Conservation (phyloP, 2,888 invertebrate genomes). For the Netelia fuscicornis region DNA sequence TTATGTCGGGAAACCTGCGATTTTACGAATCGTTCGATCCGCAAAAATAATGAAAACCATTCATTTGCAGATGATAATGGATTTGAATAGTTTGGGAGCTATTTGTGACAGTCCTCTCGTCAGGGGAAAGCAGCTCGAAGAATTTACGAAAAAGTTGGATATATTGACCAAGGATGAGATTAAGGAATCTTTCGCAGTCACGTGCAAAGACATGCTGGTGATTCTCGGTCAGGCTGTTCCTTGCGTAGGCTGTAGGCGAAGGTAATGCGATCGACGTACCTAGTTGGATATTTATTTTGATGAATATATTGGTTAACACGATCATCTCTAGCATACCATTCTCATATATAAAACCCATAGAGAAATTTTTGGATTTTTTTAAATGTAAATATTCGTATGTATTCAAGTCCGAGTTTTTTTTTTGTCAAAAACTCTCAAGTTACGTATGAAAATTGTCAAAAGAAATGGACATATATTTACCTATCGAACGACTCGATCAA, state of each 20-base stretch:
- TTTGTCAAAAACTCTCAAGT: too few species aligned
- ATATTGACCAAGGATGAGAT: conserved; percentile 92
- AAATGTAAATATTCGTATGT: too few species aligned
- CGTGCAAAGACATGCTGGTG: conserved; percentile 92
- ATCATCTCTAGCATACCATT: conserved; percentile 1
- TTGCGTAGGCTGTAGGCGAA: conserved; percentile 97
- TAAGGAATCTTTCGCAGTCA: conserved; percentile 92
- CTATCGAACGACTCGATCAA: conserved; percentile 15
- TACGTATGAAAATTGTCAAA: too few species aligned
- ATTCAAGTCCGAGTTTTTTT: too few species aligned
- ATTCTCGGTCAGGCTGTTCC: conserved; percentile 96
- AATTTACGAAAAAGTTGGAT: conserved; percentile 93
- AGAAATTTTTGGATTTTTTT: neutral
- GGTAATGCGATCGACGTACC: conserved; percentile 85
- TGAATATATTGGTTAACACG: too few species aligned
- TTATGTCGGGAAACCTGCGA: too few species aligned
- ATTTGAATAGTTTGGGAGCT: conserved; percentile 93
- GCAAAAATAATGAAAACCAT: neutral
- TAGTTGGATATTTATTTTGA: neutral
- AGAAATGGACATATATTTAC: neutral
- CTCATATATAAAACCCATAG: neutral
- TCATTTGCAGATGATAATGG: conserved; percentile 93
- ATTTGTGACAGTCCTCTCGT: conserved; percentile 93
- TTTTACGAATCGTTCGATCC: too few species aligned
- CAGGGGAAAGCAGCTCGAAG: conserved; percentile 93